Percentiles rank a stretch among this genome's conserved stretches.
phyloP scores from a whole-genome alignment of 2,888 invertebrate genomes.

The Bruchidius siliquastri region DNA sequence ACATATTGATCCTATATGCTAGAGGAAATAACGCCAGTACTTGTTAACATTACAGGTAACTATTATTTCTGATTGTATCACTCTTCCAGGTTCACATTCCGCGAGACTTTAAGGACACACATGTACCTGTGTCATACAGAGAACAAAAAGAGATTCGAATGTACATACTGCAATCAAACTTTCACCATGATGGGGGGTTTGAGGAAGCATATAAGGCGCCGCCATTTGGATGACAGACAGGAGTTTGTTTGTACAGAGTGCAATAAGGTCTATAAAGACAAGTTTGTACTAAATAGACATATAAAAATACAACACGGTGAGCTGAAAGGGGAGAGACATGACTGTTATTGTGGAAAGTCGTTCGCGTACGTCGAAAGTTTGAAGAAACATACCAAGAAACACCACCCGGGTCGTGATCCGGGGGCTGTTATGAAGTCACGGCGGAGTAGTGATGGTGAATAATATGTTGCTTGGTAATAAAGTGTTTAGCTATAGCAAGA shows the following conservation, averaged over 20 bases:
- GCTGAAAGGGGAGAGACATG: not conserved
- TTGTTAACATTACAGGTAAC: too few relatives aligned
- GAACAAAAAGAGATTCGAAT: slow-evolving; percentile 26
- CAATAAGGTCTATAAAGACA: not conserved
- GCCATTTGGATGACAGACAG: not conserved
- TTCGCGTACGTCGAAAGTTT: not conserved
- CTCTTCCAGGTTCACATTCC: not conserved
- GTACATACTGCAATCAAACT: slow-evolving; percentile 27
- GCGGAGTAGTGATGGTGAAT: not conserved
- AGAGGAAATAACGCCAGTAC: slow-evolving; percentile 7
- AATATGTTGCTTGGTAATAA: not conserved
- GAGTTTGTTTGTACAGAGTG: not conserved
- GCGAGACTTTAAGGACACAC: slow-evolving; percentile 27
- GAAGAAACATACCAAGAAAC: not conserved
- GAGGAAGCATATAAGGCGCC: slow-evolving; percentile 26
- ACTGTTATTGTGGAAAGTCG: not conserved
- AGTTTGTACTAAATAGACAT: not conserved
- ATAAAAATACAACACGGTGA: not conserved
- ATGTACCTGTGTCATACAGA: slow-evolving; percentile 27
- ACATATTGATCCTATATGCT: too few relatives aligned
- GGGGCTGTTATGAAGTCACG: not conserved
- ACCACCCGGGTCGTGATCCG: not conserved
- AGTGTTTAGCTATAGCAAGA: not conserved
- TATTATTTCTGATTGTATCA: slow-evolving; percentile 4
- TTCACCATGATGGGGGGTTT: slow-evolving; percentile 32